These are phyloP conservation scores for Neogale vison DNA, from an alignment of 2,113 vertebrate species.

Conservation along the genomic window DNA sequence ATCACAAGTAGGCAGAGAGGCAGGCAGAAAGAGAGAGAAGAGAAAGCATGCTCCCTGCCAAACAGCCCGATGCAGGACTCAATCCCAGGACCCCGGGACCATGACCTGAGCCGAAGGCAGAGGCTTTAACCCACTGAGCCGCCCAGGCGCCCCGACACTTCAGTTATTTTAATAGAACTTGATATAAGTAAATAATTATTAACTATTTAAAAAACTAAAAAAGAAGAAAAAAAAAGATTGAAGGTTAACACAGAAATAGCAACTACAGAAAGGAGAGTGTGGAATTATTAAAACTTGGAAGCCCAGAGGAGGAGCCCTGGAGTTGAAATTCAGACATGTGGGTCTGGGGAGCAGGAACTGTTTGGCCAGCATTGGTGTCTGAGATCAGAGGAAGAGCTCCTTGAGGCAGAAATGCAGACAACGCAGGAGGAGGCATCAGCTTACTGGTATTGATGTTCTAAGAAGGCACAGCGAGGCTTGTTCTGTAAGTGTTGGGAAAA, in stretches of 20 bases:
- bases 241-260: neutral
- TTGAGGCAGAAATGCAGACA: too few relatives aligned
- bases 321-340: neutral
- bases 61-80: too few relatives aligned
- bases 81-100: too few relatives aligned
- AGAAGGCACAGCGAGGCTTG: neutral
- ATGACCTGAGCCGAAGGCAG: too few relatives aligned
- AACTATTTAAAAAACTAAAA: conserved; percentile 11
- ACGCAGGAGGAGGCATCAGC: neutral
- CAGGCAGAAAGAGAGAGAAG: too few relatives aligned
- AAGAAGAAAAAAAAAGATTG: neutral
- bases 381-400: neutral
- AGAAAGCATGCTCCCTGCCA: too few relatives aligned
- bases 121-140: too few relatives aligned
- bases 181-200: conserved; percentile 5
- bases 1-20: too few relatives aligned
- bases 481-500: neutral
- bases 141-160: neutral
- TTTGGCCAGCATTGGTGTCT: neutral
- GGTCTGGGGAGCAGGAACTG: neutral
- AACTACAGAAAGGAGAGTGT: neutral
- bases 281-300: neutral
- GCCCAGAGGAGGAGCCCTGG: neutral
- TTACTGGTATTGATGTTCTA: neutral
- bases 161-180: conserved; percentile 32